Base-by-base conservation (phyloP, 1,140 invertebrate species). In the Oncopeltus fasciatus region DNA sequence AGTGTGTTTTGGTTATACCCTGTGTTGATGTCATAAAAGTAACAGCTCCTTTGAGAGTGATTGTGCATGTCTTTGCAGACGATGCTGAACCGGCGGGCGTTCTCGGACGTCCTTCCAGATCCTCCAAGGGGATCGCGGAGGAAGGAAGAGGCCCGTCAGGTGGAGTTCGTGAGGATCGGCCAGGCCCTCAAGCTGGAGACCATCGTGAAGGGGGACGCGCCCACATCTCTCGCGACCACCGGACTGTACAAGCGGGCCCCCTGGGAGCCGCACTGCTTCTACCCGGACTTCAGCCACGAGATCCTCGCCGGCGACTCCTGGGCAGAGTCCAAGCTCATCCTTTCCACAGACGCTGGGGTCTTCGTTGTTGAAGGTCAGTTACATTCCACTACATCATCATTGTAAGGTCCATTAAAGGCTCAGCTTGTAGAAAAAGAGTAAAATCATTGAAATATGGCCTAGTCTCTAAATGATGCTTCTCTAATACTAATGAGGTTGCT, bases 151-250 rank as follows among this genome's bases (percentile, higher is more conserved):
- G 86, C 86, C 0, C 74, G 87, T 11, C 83, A 84, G 61, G 84
- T 88, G 57, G 87, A 90, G 69, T 91, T 91, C 73, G 82, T 91
- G 11, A 77, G 88, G 49, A 85, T 90, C 31, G 89, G 89, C 24
- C 85, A 90, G 73, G 87, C 86, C 4, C 75, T 91, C 24, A 91
- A 92, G 71, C 70, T 91, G 62, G 88, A 91, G 69, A 88, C 87
- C 0, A 90, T 92, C 20, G 80, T 90, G 20, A 81, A 87, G 64
- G 89, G 89, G 5, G 84, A 91, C 68, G 89, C 89, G 0, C 89
- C 89, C 0, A 92, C 88, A 1, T 90, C 87, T 64, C 72, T 89
- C 20, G 85, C 86, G 0, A 89, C 86, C 1, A 86, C 86, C 1
- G 86, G 87, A 44, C 77, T 87, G 2, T 79, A 87, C 57, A 87